Percentiles rank a stretch among this genome's conserved stretches.
Conservation (phyloP, 2,113 vertebrate species). For the Arenaria interpres region DNA sequence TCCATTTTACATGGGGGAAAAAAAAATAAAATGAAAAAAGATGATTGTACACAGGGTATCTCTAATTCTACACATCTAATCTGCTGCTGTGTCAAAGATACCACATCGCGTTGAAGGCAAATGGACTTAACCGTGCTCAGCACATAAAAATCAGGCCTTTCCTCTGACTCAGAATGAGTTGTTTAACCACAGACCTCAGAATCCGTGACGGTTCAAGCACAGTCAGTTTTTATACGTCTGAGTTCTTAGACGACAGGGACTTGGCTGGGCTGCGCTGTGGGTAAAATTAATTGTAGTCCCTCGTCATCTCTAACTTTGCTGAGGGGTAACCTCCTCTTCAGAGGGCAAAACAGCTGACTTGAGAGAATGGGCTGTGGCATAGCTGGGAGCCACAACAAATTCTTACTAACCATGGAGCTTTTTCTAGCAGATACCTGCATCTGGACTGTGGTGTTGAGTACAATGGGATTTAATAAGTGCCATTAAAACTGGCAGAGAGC, state of each 20-base stretch:
- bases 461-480: slow-evolving; percentile 34
- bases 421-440: slow-evolving; percentile 24
- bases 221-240: not conserved
- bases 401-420: not conserved
- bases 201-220: not conserved
- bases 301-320: not conserved
- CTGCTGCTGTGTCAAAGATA: not conserved
- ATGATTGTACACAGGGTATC: not conserved
- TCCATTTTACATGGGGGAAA: not conserved
- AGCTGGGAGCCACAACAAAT: not conserved
- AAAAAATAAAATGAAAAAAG: not conserved
- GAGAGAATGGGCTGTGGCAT: not conserved
- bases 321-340: not conserved
- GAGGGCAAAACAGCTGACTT: not conserved
- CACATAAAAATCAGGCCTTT: not conserved
- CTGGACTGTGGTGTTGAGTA: not conserved
- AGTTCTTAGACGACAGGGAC: not conserved
- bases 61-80: not conserved
- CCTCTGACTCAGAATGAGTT: not conserved
- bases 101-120: not conserved
- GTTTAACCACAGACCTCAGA: slow-evolving; percentile 5
- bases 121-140: not conserved
- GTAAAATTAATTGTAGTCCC: slow-evolving; percentile 2
- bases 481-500: slow-evolving; percentile 21
- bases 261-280: not conserved